phyloP scores from a whole-genome alignment of 2,888 invertebrate genomes.

The Catocala fraxini region DNA sequence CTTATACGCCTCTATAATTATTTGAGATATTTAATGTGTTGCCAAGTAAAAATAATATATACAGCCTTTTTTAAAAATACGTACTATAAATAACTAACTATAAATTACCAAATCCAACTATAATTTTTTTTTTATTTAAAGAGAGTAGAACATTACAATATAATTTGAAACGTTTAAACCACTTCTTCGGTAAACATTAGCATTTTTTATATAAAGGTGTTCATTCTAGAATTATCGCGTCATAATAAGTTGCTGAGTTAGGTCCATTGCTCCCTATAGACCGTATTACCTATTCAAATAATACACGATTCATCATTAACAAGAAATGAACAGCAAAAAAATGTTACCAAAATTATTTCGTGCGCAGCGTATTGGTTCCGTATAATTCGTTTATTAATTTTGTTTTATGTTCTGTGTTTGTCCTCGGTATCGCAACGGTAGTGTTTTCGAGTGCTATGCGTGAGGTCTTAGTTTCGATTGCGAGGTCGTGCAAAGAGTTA shows the following conservation, averaged over 20 bases:
- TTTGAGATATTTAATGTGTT: too few species aligned
- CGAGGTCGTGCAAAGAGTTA: too few species aligned
- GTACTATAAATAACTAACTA: too few species aligned
- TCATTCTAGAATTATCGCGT: slow-evolving; percentile 46
- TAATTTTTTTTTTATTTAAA: neutral
- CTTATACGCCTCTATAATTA: too few species aligned
- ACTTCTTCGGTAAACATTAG: slow-evolving; percentile 37
- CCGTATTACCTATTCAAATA: slow-evolving; percentile 63
- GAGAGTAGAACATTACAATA: neutral
- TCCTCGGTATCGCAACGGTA: too few species aligned
- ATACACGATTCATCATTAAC: slow-evolving; percentile 74
- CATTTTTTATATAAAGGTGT: slow-evolving; percentile 37
- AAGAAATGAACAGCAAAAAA: slow-evolving; percentile 73
- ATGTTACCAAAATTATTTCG: slow-evolving; percentile 29
- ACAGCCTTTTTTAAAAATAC: too few species aligned
- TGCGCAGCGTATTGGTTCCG: slow-evolving; percentile 43
- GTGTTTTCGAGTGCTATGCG: too few species aligned
- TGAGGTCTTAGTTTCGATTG: too few species aligned
- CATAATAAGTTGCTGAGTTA: slow-evolving; percentile 45
- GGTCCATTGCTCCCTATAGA: slow-evolving; percentile 59
- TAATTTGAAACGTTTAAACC: neutral
- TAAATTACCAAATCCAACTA: too few species aligned
- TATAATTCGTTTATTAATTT: slow-evolving; percentile 3
- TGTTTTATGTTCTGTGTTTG: too few species aligned
- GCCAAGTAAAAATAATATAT: too few species aligned